Conservation (phyloP, 1,140 invertebrate species). For the Drosophila cardini region DNA sequence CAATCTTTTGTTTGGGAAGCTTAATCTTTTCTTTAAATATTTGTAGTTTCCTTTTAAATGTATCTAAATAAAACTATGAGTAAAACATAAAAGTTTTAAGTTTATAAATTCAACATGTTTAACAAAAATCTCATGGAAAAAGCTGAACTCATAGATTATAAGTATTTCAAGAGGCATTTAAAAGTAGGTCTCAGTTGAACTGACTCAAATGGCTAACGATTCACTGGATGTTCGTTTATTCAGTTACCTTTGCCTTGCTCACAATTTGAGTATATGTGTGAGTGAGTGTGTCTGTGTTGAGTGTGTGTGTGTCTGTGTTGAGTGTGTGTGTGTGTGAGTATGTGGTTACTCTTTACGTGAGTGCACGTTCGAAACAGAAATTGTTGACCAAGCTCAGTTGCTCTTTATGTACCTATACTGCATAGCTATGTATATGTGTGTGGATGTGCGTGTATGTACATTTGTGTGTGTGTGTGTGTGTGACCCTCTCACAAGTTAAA, state of each 20-base stretch:
- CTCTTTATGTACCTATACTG: neutral
- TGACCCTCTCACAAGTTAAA: conserved; percentile 64
- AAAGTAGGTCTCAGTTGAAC: neutral
- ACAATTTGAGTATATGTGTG: conserved; percentile 15
- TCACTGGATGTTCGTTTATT: conserved; percentile 36
- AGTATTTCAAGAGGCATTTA: neutral
- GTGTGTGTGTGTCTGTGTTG: conserved; percentile 15
- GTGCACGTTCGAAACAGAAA: conserved; percentile 57
- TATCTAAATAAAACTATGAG: too few relatives aligned
- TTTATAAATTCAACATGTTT: too few relatives aligned
- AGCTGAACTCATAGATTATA: neutral
- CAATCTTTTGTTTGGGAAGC: too few relatives aligned
- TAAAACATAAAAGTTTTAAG: too few relatives aligned
- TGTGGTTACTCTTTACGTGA: conserved; percentile 53
- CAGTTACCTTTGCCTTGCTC: conserved; percentile 32
- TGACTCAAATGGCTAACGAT: conserved; percentile 13
- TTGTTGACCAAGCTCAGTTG: conserved; percentile 65
- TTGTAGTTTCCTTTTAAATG: too few relatives aligned
- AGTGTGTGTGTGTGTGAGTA: neutral
- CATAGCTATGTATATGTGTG: conserved; percentile 16
- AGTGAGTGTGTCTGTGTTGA: neutral
- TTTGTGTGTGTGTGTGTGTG: conserved; percentile 18
- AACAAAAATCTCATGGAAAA: too few relatives aligned
- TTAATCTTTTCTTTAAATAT: too few relatives aligned
- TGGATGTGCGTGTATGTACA: conserved; percentile 13